phyloP scores from a whole-genome alignment of 53 echinoderm and acorn worm genomes.

The Crossaster papposus region DNA sequence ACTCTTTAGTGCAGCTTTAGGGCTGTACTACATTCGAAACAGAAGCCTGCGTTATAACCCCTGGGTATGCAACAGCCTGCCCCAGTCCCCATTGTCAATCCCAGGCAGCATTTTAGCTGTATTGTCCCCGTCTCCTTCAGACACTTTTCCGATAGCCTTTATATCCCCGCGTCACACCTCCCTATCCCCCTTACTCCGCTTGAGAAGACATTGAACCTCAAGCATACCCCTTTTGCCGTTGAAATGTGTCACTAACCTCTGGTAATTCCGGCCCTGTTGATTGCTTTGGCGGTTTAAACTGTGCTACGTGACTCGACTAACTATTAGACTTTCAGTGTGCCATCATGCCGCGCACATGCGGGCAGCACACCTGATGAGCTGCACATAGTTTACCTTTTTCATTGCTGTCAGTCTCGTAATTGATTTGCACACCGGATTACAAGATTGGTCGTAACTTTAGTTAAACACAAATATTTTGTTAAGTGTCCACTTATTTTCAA shows the following conservation, averaged over 20 bases:
- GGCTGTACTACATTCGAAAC: slow-evolving; percentile 31
- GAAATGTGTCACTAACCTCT: slow-evolving; percentile 59
- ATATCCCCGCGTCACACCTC: slow-evolving; percentile 51
- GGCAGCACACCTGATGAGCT: background rate
- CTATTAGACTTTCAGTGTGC: slow-evolving; percentile 16
- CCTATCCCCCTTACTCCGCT: slow-evolving; percentile 29
- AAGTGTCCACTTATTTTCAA: background rate
- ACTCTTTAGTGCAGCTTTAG: slow-evolving; percentile 23
- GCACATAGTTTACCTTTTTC: background rate
- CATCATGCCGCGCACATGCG: background rate
- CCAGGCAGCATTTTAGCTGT: slow-evolving; percentile 26
- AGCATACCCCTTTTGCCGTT: slow-evolving; percentile 24
- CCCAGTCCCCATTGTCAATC: slow-evolving; percentile 46
- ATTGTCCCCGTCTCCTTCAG: slow-evolving; percentile 41
- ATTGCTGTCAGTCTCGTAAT: background rate
- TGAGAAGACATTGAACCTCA: slow-evolving; percentile 52
- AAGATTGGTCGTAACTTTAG: background rate
- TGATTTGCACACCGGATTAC: slow-evolving; percentile 4
- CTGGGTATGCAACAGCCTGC: slow-evolving; percentile 46
- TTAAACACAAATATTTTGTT: slow-evolving; percentile 7
- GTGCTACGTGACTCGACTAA: slow-evolving; percentile 52
- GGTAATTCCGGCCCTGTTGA: slow-evolving; percentile 47
- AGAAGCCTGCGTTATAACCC: slow-evolving; percentile 32
- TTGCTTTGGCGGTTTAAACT: slow-evolving; percentile 60
- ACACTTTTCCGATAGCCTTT: slow-evolving; percentile 61